Conservation (phyloP, 2,797 vertebrate species). For the Odontamblyopus rebecca region DNA sequence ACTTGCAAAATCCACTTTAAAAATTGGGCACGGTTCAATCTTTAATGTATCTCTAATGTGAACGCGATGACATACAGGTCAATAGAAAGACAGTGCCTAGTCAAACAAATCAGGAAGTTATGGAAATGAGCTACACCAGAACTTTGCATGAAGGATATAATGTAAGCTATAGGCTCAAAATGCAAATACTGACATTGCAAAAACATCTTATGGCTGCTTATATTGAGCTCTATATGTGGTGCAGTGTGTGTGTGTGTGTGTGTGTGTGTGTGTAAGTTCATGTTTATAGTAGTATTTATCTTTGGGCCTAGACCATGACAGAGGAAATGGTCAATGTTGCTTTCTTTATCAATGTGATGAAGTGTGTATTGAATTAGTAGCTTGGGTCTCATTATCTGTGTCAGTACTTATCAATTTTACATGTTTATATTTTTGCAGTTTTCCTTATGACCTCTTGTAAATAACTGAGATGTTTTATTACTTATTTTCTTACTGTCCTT, state of each 20-base stretch:
- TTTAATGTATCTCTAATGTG: background rate
- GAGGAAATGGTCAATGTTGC: background rate
- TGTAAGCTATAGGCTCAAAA: background rate
- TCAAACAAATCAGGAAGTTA: slow-evolving; percentile 7
- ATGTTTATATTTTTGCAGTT: background rate
- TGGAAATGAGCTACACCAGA: background rate
- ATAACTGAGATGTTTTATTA: no score
- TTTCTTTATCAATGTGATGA: background rate
- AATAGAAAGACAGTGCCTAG: background rate
- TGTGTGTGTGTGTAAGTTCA: background rate
- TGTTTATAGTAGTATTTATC: background rate
- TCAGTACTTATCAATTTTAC: background rate
- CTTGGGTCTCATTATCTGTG: background rate
- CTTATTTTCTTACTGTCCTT: no score
- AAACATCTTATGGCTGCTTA: background rate
- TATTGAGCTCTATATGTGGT: background rate
- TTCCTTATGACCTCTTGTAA: no score
- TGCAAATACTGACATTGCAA: background rate
- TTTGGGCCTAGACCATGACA: background rate
- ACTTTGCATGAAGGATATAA: slow-evolving; percentile 1
- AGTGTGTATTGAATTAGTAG: no score
- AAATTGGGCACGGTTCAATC: background rate
- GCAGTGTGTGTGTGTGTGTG: background rate
- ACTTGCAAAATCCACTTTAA: background rate
- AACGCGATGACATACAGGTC: background rate